Evolutionary conservation across 1,140 invertebrate species (phyloP), one percentile per base, ranked within the genome.

Genomic region (Atta texana): DNA sequence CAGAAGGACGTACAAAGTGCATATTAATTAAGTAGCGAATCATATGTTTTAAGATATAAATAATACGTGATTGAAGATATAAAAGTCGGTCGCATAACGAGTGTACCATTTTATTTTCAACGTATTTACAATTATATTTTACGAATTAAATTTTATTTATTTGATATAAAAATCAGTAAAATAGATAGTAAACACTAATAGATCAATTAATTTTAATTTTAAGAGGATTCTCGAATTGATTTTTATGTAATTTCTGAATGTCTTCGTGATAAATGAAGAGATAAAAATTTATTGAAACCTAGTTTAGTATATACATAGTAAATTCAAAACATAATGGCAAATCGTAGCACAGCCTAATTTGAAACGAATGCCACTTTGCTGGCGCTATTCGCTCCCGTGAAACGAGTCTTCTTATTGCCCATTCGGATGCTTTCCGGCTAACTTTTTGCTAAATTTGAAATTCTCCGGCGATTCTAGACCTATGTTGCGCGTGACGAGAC

Each of bases 401-500:
- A 86, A 72, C 84, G 76, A 69, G 63, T 59, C 34, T 88, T 89
- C 81, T 86, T 86, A 55, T 89, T 75, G 53, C 51, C 76, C 57
- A 51, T 89, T 31, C 31, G n/a, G 69, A 71, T 2, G 21, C 14
- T 61, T 69, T 10, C 63, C 24, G 64, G 7, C 49, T 57, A 24
- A 28, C 21, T 87, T 87, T 76, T 86, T 86, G 10, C 69, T 39
- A 51, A 10, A 61, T 71, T 89, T 89, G 88, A 76, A 76, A 89
- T 89, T 82, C 66, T 44, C 53, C 68, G 61, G 16, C 39, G 81
- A 89, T 78, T 71, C 71, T 89, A 87, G 84, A 86, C 39, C 63
- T 78, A 53, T 63, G 74, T 81, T 71, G 69, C 55, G 49, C 88
- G 76, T 89, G 88, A 89, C 63, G 75, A 74, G 88, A 89, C 76